Conservation (phyloP, 2,113 vertebrate species). For the Pseudopodoces humilis region DNA sequence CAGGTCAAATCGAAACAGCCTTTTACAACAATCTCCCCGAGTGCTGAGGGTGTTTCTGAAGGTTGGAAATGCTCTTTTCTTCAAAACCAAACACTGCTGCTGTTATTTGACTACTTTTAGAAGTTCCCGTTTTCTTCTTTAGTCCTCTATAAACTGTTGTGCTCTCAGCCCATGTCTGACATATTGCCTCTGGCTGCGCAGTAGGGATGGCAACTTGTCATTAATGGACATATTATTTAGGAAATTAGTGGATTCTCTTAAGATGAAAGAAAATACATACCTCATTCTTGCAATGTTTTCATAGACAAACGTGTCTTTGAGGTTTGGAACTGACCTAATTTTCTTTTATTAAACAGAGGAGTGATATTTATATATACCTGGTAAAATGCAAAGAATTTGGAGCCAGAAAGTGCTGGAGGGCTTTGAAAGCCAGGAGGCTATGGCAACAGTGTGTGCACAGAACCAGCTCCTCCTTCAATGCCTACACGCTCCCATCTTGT, state of each 20-base stretch:
- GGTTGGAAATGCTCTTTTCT: rapidly evolving
- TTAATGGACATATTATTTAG: background rate
- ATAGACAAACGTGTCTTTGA: background rate
- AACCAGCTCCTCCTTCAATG: background rate
- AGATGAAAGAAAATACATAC: background rate
- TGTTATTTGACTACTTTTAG: background rate
- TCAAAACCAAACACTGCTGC: background rate
- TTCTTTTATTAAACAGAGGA: background rate
- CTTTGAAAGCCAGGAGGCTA: background rate
- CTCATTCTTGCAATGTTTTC: background rate
- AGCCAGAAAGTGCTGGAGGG: background rate
- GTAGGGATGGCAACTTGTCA: background rate
- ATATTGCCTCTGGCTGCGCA: background rate
- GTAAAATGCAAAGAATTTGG: background rate
- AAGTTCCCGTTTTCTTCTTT: background rate
- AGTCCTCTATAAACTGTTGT: background rate
- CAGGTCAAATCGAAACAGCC: background rate
- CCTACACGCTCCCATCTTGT: rapidly evolving
- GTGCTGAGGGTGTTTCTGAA: background rate
- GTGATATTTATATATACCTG: background rate
- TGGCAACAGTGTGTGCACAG: rapidly evolving
- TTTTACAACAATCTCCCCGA: background rate
- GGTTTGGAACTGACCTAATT: background rate
- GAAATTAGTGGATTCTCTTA: background rate
- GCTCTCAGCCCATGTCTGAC: background rate